Evolutionary conservation across 2,888 invertebrate genomes (phyloP).

Genomic region (Sarcophaga caerulescens): DNA sequence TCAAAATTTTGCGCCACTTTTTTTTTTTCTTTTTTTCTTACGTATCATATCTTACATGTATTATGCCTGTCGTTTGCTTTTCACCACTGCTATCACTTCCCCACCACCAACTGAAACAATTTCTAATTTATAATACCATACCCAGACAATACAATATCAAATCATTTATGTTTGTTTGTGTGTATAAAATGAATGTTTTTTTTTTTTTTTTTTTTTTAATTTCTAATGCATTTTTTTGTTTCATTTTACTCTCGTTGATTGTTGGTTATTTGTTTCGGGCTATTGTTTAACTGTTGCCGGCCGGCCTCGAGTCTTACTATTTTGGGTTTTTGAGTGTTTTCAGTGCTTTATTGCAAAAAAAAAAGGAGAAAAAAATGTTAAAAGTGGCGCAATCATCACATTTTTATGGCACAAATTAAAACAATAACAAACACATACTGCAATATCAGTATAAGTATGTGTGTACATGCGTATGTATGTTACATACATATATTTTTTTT

Average conservation of each 20-base stretch:
- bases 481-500: too few relatives aligned
- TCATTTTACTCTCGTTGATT: neutral
- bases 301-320: neutral
- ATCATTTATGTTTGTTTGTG: neutral
- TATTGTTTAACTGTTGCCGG: neutral
- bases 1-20: conserved; percentile 63
- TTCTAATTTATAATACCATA: neutral
- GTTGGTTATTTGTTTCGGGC: neutral
- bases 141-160: too few relatives aligned
- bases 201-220: conserved; percentile 27
- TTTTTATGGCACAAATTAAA: neutral
- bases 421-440: too few relatives aligned
- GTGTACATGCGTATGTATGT: too few relatives aligned
- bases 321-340: neutral
- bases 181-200: conserved; percentile 2
- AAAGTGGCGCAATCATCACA: conserved; percentile 22
- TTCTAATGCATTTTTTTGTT: conserved; percentile 47
- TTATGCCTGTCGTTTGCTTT: neutral
- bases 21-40: conserved; percentile 24
- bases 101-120: neutral
- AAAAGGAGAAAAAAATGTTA: neutral
- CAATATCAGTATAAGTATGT: too few relatives aligned
- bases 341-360: neutral
- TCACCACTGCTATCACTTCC: neutral
- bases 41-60: neutral